Evolutionary conservation across 2,888 invertebrate species (phyloP).

Genomic region (Microplitis manilae): DNA sequence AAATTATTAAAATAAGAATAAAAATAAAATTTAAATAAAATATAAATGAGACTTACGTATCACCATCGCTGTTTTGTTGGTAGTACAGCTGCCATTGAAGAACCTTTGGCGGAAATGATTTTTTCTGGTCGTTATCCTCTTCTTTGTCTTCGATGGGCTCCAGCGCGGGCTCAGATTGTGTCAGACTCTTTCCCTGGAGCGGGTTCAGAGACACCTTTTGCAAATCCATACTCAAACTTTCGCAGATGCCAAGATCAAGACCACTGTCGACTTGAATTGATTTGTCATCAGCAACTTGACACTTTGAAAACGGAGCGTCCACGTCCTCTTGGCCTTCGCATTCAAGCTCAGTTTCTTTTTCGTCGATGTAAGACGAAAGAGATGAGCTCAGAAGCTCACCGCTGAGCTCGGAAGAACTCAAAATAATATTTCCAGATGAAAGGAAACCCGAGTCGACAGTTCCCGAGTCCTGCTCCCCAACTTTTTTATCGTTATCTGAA

Average conservation of each 20-base stretch:
- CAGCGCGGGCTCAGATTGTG: conserved; percentile 55
- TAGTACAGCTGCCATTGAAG: conserved; percentile 79
- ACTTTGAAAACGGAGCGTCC: conserved; percentile 1
- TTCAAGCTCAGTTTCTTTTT: too few relatives aligned
- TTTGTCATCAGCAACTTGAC: neutral
- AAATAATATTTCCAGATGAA: conserved; percentile 57
- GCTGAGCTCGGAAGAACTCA: conserved; percentile 52
- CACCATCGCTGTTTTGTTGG: conserved; percentile 87
- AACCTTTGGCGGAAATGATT: neutral
- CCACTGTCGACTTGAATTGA: conserved; percentile 76
- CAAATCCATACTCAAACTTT: conserved; percentile 77
- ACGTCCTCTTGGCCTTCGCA: neutral
- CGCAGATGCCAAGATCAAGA: conserved; percentile 76
- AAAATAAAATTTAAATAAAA: conserved; percentile 12
- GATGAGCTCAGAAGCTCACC: conserved; percentile 46
- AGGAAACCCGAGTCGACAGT: conserved; percentile 65
- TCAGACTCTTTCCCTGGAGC: conserved; percentile 43
- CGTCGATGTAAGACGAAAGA: neutral
- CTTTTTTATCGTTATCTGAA: conserved; percentile 52
- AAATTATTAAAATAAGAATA: neutral
- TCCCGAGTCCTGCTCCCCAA: conserved; percentile 52
- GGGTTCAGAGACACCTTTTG: conserved; percentile 69
- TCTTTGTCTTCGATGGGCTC: conserved; percentile 54
- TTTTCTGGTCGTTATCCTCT: conserved; percentile 3
- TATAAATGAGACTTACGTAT: conserved; percentile 81